Percentiles rank a stretch among this genome's conserved stretches.
Evolutionary conservation across 2,797 vertebrate species (phyloP).

Genomic region (Champsocephalus gunnari): DNA sequence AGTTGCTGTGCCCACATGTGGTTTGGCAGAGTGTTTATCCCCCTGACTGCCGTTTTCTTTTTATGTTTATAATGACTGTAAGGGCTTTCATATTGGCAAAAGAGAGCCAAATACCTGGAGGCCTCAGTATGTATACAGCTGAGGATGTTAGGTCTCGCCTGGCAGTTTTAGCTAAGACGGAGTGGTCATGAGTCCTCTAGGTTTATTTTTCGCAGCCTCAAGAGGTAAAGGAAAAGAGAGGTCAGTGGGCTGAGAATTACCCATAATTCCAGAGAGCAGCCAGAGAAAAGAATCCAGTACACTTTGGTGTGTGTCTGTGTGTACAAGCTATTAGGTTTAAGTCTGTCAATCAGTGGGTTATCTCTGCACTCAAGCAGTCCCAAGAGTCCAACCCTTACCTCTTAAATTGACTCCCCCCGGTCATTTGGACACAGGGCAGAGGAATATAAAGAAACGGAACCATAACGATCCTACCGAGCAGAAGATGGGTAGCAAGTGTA

Average conservation of each 20-base stretch:
- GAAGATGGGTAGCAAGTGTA: constrained; percentile 4
- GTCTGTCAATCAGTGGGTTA: constrained; percentile 66
- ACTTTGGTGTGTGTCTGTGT: constrained; percentile 5
- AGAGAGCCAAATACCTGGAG: constrained; percentile 47
- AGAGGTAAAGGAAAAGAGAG: constrained; percentile 37
- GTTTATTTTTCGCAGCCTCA: constrained; percentile 65
- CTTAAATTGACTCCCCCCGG: constrained; percentile 68
- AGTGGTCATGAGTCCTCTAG: constrained; percentile 44
- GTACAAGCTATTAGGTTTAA: constrained; percentile 24
- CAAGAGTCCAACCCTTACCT: constrained; percentile 59
- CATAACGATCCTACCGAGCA: constrained; percentile 14
- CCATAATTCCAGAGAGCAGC: constrained; percentile 29
- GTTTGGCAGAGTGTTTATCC: constrained; percentile 36
- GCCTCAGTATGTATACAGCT: constrained; percentile 43
- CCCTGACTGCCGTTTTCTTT: constrained; percentile 26
- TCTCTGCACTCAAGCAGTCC: constrained; percentile 57
- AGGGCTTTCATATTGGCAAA: constrained; percentile 41
- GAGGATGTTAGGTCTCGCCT: constrained; percentile 45
- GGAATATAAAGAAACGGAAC: constrained; percentile 36
- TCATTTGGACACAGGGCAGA: constrained; percentile 30
- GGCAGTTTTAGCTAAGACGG: constrained; percentile 58
- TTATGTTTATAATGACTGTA: constrained; percentile 34
- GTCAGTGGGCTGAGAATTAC: constrained; percentile 48
- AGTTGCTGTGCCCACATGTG: constrained; percentile 31
- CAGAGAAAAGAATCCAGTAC: constrained; percentile 8